phyloP scores from a whole-genome alignment of 2,797 vertebrate genomes.

The Pempheris klunzingeri region DNA sequence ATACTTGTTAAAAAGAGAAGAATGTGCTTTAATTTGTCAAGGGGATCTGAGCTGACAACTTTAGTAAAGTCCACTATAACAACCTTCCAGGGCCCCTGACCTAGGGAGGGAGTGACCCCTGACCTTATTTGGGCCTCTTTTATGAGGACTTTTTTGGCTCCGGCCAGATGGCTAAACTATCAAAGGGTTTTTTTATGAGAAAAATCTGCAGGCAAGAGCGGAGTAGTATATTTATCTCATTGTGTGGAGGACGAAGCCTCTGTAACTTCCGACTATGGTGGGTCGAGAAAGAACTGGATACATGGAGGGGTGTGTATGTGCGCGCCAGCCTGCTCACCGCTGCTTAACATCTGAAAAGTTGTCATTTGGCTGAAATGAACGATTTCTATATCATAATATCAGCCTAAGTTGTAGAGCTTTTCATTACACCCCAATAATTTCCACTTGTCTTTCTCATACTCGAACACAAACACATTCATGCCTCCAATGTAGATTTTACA shows the following conservation, averaged over 20 bases:
- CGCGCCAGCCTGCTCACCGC: neutral
- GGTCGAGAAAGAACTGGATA: conserved; percentile 35
- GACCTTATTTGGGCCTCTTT: conserved; percentile 96
- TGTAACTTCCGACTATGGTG: conserved; percentile 61
- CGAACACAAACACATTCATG: neutral
- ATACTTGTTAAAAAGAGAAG: conserved; percentile 88
- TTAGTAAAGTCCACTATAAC: conserved; percentile 94
- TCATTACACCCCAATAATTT: neutral
- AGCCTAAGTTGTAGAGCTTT: neutral
- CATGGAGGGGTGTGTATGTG: conserved; percentile 6
- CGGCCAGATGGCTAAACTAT: conserved; percentile 99
- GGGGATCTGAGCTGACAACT: conserved; percentile 93
- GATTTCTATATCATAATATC: neutral
- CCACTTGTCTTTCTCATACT: neutral
- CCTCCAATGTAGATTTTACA: neutral
- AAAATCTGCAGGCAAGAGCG: conserved; percentile 93
- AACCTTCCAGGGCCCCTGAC: conserved; percentile 94
- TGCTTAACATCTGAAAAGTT: neutral
- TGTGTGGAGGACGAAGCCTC: conserved; percentile 72
- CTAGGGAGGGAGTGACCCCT: conserved; percentile 93
- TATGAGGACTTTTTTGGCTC: conserved; percentile 93
- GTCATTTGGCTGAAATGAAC: neutral
- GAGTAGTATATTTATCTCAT: conserved; percentile 84
- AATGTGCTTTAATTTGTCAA: conserved; percentile 97
- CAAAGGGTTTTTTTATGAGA: conserved; percentile 97